These are phyloP conservation scores for Lasioglossum malachurum DNA, from an alignment of 2,888 invertebrate species.

Conservation along the genomic window DNA sequence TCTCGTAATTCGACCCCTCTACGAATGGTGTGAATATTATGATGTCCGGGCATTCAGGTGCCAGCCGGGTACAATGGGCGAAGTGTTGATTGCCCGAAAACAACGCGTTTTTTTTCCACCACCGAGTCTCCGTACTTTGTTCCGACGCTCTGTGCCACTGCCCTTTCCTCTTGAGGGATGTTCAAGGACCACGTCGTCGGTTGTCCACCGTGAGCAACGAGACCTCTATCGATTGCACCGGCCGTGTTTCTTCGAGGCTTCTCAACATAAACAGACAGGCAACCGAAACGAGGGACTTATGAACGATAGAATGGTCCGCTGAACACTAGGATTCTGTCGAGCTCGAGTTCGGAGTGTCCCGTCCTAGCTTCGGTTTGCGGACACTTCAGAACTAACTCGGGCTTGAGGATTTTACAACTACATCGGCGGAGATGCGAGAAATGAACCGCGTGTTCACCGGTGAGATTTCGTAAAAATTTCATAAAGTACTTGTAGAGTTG, in stretches of 20 bases:
- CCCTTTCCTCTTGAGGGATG: conserved; percentile 12
- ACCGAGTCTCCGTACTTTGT: conserved; percentile 54
- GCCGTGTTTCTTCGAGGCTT: not conserved
- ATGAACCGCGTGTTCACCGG: not conserved
- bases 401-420: not conserved
- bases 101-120: conserved; percentile 73
- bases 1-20: conserved; percentile 79
- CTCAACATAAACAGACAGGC: not conserved
- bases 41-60: conserved; percentile 83
- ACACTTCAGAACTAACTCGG: not conserved
- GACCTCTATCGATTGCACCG: conserved; percentile 34
- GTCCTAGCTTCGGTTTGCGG: not conserved
- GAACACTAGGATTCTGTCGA: not conserved
- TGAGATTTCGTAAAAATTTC: not conserved
- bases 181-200: conserved; percentile 10
- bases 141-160: conserved; percentile 23
- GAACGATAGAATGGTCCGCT: not conserved
- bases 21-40: conserved; percentile 84
- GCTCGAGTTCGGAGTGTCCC: not conserved
- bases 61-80: conserved; percentile 79
- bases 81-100: conserved; percentile 84
- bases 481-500: too few species aligned
- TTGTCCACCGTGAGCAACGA: not conserved
- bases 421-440: not conserved
- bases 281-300: not conserved